Conservation (phyloP, 2,113 vertebrate genomes). For the Archocentrus centrarchus region DNA sequence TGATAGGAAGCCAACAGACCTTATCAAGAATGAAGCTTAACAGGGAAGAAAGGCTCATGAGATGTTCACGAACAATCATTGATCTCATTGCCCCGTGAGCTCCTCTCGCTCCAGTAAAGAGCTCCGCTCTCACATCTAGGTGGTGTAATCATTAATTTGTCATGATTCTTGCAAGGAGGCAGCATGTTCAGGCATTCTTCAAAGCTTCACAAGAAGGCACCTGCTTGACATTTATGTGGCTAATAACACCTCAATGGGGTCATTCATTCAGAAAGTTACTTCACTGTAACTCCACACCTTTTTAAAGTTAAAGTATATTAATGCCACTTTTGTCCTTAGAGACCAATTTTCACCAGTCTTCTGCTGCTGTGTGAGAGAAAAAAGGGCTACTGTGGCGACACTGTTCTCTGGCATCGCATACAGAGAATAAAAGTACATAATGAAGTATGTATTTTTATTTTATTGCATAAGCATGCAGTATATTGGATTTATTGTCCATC, state of each 20-base stretch:
- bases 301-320: constrained; percentile 43
- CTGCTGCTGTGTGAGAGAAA: constrained; percentile 17
- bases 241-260: constrained; percentile 5
- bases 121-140: constrained; percentile 16
- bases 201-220: constrained; percentile 14
- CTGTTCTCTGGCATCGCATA: constrained; percentile 15
- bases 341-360: constrained; percentile 53
- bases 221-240: constrained; percentile 33
- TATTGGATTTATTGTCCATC: constrained; percentile 46
- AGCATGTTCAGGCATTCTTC: constrained; percentile 29
- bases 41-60: not conserved
- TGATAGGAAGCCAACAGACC: not conserved
- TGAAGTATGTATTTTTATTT: constrained; percentile 32
- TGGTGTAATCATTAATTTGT: constrained; percentile 56
- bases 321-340: constrained; percentile 44
- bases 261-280: constrained; percentile 36
- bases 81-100: constrained; percentile 11
- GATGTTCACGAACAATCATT: not conserved
- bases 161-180: constrained; percentile 41
- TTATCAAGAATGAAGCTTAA: not conserved
- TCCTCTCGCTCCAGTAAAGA: constrained; percentile 10
- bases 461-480: constrained; percentile 36
- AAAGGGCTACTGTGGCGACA: not conserved
- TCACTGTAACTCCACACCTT: constrained; percentile 5
- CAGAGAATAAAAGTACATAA: constrained; percentile 31